phyloP scores from a whole-genome alignment of 2,797 vertebrate genomes.

The Picus viridis region DNA sequence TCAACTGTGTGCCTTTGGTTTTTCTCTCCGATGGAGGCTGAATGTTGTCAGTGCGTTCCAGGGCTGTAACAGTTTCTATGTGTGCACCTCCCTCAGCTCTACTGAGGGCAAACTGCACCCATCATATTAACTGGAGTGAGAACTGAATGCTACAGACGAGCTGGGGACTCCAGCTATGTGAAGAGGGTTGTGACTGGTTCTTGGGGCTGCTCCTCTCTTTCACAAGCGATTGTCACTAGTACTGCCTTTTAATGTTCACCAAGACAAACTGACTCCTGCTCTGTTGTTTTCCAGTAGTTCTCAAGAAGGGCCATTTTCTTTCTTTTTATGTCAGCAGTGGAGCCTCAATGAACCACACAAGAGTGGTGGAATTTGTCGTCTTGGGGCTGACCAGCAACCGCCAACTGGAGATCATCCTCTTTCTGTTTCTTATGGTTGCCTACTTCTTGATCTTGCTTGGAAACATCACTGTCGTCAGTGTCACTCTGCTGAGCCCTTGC shows the following conservation, averaged over 20 bases:
- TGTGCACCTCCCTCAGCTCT: not conserved
- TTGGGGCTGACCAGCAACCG: slow-evolving; percentile 26
- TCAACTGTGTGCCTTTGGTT: not conserved
- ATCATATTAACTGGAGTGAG: not conserved
- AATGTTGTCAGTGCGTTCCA: not conserved
- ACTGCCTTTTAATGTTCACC: not conserved
- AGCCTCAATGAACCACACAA: slow-evolving; percentile 45
- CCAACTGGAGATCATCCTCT: slow-evolving; percentile 28
- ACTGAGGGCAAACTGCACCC: not conserved
- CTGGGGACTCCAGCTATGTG: not conserved
- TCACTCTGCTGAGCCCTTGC: slow-evolving; percentile 16
- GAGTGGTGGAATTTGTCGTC: slow-evolving; percentile 50
- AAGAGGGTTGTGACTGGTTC: not conserved
- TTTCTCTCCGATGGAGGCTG: not conserved
- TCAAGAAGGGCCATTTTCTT: not conserved
- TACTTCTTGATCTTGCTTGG: slow-evolving; percentile 51
- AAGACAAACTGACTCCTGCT: not conserved
- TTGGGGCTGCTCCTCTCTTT: not conserved
- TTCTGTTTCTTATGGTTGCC: slow-evolving; percentile 35
- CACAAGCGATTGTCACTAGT: not conserved
- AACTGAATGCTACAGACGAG: not conserved
- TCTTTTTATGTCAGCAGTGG: not conserved
- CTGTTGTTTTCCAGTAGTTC: not conserved
- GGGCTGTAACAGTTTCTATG: not conserved
- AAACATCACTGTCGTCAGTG: slow-evolving; percentile 46